Evolutionary conservation across 1,140 invertebrate species (phyloP), one percentile per base, ranked within the genome.

Genomic region (Dendroctonus ponderosae): DNA sequence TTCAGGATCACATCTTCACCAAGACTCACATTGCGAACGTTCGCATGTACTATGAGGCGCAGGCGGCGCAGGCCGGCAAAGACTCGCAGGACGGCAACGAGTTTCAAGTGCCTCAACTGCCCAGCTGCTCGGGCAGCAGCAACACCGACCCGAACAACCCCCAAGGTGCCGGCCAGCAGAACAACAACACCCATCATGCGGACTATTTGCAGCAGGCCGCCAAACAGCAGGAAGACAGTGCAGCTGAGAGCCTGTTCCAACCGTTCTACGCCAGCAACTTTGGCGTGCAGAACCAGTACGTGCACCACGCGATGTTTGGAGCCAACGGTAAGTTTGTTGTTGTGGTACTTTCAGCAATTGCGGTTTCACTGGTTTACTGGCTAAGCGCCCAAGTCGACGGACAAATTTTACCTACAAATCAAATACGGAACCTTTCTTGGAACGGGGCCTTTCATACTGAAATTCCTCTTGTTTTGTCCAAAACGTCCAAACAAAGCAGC

Each of bases 1-100:
- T 96, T 49, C 94, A 96, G 83, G 94, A 97, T 77, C 94, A 97
- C 79, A 91, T 97, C 68, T 97, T 97, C 80, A 95, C 93, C 43
- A 90, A 89, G 71, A 84, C 85, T 46, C 92, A 95, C 79, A 93
- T 95, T 75, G 89, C 90, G 57, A 85, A 88, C 62, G 89, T 94
- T 54, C 89, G 90, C 68, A 84, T 85, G 67, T 86, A 89, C 71
- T 83, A 93, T 48, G 89, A 91, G 70, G 79, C 72, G 61, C 82
- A 93, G 49, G 89, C 91, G 70, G 79, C 72, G 61, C 65, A 71
- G 11, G 72, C 61, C 39, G 53, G 54, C n/a, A 74, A 76, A 65
- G 73, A 73, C 11, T 43, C 56, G 9, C 71, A 73, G 43, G 71
- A 74, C 26, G 69, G 69, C 37, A 71, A 70, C 26, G 78, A 78